Evolutionary conservation across 2,888 invertebrate genomes (phyloP).

Genomic region (Heliconius ethilla): DNA sequence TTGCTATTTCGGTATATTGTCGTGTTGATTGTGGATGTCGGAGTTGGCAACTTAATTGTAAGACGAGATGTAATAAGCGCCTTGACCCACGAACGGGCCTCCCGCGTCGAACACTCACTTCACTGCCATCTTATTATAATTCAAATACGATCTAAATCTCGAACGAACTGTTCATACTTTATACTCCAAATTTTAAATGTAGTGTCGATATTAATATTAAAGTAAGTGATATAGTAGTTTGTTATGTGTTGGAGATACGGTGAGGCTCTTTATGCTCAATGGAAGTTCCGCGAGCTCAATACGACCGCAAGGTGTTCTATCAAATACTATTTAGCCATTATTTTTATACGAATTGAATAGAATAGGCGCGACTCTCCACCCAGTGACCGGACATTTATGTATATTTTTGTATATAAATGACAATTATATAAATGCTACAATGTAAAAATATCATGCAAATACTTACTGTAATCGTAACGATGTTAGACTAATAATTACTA

Average conservation of each 20-base stretch:
- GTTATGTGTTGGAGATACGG: neutral
- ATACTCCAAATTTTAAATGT: slow-evolving; percentile 17
- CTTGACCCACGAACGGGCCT: slow-evolving; percentile 12
- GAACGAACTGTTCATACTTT: slow-evolving; percentile 16
- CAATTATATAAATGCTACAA: slow-evolving; percentile 67
- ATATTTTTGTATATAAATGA: slow-evolving; percentile 81
- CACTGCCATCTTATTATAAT: slow-evolving; percentile 8
- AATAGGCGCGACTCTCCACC: slow-evolving; percentile 48
- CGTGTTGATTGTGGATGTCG: neutral
- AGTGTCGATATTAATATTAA: slow-evolving; percentile 20
- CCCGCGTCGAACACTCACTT: neutral
- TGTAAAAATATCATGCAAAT: slow-evolving; percentile 73
- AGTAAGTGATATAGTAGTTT: slow-evolving; percentile 9
- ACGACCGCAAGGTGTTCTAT: slow-evolving; percentile 52
- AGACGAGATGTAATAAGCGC: slow-evolving; percentile 10
- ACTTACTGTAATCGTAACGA: slow-evolving; percentile 62
- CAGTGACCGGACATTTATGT: slow-evolving; percentile 69
- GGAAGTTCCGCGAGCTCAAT: slow-evolving; percentile 50
- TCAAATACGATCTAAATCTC: neutral
- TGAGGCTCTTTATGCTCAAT: slow-evolving; percentile 39
- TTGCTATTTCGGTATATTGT: neutral
- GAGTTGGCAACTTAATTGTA: slow-evolving; percentile 16
- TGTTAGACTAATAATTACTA: slow-evolving; percentile 53
- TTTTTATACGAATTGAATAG: slow-evolving; percentile 65
- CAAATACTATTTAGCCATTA: slow-evolving; percentile 63